Evolutionary conservation across 92 coral and sea anemone species (phyloP).

Genomic region (Porites divaricata): DNA sequence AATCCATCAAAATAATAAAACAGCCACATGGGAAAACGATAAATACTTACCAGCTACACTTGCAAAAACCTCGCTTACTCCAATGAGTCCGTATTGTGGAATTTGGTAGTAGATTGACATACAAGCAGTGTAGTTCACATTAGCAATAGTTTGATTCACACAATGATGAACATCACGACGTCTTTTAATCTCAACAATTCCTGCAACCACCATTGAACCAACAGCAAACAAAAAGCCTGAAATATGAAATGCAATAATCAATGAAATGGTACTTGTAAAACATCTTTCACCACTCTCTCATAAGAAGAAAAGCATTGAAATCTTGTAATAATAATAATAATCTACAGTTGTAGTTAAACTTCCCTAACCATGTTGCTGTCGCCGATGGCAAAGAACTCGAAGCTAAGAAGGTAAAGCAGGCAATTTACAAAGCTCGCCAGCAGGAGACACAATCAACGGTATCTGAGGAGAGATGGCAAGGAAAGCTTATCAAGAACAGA

Average conservation of each 20-base stretch:
- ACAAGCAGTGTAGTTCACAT: slow-evolving; percentile 50
- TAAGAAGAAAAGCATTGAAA: too few species aligned
- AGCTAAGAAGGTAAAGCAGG: too few species aligned
- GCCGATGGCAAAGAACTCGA: too few species aligned
- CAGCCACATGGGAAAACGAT: too few species aligned
- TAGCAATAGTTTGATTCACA: slow-evolving; percentile 36
- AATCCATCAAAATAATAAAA: neutral
- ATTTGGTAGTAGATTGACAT: slow-evolving; percentile 75
- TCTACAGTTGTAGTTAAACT: too few species aligned
- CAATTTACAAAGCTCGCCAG: too few species aligned
- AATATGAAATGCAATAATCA: neutral
- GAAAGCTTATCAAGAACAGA: too few species aligned
- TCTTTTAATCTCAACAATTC: slow-evolving; percentile 72
- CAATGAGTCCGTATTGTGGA: slow-evolving; percentile 95
- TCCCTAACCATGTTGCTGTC: too few species aligned
- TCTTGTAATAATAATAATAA: too few species aligned
- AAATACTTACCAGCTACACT: slow-evolving; percentile 85
- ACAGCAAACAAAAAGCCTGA: slow-evolving; percentile 79
- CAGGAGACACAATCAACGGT: too few species aligned
- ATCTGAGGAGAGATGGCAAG: too few species aligned
- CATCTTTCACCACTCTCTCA: too few species aligned
- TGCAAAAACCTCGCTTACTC: slow-evolving; percentile 95
- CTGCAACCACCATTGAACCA: slow-evolving; percentile 90
- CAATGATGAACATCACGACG: neutral
- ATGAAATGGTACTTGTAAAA: neutral